A percentile compares a stretch with the other conserved stretches of the same genome.
These are phyloP conservation scores for Osmerus mordax DNA, from an alignment of 2,113 vertebrate genomes.

Conservation along the genomic window DNA sequence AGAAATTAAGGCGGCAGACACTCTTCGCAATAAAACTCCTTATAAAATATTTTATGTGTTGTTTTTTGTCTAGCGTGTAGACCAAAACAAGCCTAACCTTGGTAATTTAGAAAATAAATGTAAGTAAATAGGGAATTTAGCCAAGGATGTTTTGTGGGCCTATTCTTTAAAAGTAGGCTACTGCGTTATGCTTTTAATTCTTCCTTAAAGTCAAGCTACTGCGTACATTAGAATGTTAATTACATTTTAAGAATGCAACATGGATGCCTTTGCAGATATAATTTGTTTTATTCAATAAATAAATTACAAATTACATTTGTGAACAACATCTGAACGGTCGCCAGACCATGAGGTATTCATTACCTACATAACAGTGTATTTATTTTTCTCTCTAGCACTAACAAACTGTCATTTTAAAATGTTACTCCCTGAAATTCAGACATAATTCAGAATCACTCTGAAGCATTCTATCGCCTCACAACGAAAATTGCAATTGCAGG, in stretches of 20 bases:
- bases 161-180: background rate
- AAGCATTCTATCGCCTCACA: slow-evolving; percentile 38
- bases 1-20: no score
- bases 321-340: slow-evolving; percentile 82
- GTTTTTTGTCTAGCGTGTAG: no score
- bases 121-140: no score
- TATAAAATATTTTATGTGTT: no score
- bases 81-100: no score
- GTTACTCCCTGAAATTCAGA: slow-evolving; percentile 63
- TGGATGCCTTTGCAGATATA: slow-evolving; percentile 58
- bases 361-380: slow-evolving; percentile 73
- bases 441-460: slow-evolving; percentile 45
- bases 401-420: slow-evolving; percentile 51
- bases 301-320: slow-evolving; percentile 89
- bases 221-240: background rate
- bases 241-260: slow-evolving; percentile 24
- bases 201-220: background rate
- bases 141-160: no score
- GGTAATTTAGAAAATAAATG: no score
- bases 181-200: background rate
- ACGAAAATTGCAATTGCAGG: slow-evolving; percentile 52
- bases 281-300: slow-evolving; percentile 89
- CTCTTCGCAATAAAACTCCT: no score
- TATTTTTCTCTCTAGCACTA: slow-evolving; percentile 39
- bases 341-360: slow-evolving; percentile 93